Conservation (phyloP, 2,113 vertebrate genomes). For the Odontophorus gujanensis region DNA sequence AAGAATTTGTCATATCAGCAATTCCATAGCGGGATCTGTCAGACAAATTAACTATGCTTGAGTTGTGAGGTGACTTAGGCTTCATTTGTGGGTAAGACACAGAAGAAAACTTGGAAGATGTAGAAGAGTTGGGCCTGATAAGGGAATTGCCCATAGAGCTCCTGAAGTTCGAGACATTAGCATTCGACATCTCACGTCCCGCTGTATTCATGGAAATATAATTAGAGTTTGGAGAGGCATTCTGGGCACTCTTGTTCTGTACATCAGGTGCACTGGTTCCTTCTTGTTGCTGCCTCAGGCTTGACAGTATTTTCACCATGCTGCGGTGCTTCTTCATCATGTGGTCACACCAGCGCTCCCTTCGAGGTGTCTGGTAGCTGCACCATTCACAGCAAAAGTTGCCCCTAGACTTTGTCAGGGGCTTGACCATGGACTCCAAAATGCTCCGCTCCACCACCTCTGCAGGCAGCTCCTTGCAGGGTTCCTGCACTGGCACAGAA, state of each 20-base stretch:
- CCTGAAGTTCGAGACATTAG: slow-evolving; percentile 77
- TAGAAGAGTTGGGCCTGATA: slow-evolving; percentile 79
- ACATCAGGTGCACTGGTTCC: slow-evolving; percentile 78
- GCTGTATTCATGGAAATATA: slow-evolving; percentile 77
- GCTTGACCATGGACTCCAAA: slow-evolving; percentile 90
- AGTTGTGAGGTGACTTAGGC: slow-evolving; percentile 87
- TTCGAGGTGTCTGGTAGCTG: slow-evolving; percentile 91
- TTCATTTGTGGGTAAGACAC: slow-evolving; percentile 89
- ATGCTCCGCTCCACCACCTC: slow-evolving; percentile 87
- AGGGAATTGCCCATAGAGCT: slow-evolving; percentile 78
- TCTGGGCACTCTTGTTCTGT: slow-evolving; percentile 81
- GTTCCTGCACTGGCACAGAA: slow-evolving; percentile 79
- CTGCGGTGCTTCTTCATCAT: slow-evolving; percentile 96
- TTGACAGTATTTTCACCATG: slow-evolving; percentile 95
- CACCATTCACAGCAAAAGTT: slow-evolving; percentile 98
- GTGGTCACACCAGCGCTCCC: slow-evolving; percentile 93
- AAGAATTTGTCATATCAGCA: slow-evolving; percentile 85
- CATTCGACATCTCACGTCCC: slow-evolving; percentile 80
- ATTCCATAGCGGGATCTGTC: slow-evolving; percentile 86
- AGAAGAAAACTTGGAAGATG: slow-evolving; percentile 81
- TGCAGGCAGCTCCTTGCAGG: slow-evolving; percentile 83
- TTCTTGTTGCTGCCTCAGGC: slow-evolving; percentile 84
- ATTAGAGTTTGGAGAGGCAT: slow-evolving; percentile 83
- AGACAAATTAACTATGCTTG: slow-evolving; percentile 88
- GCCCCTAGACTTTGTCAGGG: slow-evolving; percentile 85